phyloP scores from a whole-genome alignment of 2,797 vertebrate genomes.

The Eurystomus glaucurus region DNA sequence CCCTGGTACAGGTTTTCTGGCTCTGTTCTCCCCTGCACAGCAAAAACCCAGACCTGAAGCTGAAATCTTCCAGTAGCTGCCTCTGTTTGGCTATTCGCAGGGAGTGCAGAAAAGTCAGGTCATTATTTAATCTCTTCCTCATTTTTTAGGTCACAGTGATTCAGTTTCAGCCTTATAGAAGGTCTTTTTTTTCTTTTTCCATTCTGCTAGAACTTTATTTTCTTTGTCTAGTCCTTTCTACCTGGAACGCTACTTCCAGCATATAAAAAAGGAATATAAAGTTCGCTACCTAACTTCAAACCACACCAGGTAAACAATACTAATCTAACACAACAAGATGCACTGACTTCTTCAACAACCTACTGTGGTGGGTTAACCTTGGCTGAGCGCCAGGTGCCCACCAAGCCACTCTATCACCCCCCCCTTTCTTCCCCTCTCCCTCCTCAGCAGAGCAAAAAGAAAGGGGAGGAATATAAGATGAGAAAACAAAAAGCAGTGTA shows the following conservation, averaged over 20 bases:
- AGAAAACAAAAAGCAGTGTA: no score
- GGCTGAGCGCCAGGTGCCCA: no score
- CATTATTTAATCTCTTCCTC: not conserved
- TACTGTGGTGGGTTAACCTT: no score
- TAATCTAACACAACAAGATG: not conserved
- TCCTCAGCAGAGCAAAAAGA: no score
- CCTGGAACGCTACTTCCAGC: not conserved
- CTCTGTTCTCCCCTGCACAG: not conserved
- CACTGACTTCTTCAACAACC: not conserved
- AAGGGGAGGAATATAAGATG: no score
- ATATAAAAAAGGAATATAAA: not conserved
- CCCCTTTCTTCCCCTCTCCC: no score
- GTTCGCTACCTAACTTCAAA: not conserved
- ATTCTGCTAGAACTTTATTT: not conserved
- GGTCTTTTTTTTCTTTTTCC: not conserved
- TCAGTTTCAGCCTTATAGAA: not conserved
- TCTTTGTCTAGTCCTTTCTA: not conserved
- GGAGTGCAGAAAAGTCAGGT: not conserved
- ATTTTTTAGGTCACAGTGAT: not conserved
- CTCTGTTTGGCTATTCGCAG: not conserved
- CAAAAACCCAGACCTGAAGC: not conserved
- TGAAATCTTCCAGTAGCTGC: not conserved
- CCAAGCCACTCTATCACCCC: no score
- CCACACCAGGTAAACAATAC: not conserved
- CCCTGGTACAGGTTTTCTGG: slow-evolving; percentile 36